Conservation (phyloP, 1,140 invertebrate genomes). For the Trichogramma pretiosum region DNA sequence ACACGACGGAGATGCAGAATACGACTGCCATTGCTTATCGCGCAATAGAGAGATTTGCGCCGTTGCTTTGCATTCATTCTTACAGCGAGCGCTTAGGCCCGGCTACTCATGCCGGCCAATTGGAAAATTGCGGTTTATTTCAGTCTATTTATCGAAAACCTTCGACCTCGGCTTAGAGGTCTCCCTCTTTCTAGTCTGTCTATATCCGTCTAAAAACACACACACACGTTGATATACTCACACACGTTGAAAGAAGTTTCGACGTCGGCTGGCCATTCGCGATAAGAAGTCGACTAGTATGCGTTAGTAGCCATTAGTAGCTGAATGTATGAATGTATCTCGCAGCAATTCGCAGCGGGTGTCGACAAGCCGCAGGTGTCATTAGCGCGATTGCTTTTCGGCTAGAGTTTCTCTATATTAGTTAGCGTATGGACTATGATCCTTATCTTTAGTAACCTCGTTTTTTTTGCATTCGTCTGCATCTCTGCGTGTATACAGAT, state of each 20-base stretch:
- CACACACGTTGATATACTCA: neutral
- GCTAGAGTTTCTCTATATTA: no score
- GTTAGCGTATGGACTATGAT: no score
- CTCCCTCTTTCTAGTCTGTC: neutral
- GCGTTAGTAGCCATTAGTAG: no score
- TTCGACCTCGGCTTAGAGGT: slow-evolving; percentile 12
- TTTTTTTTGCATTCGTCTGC: neutral
- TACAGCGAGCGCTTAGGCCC: no score
- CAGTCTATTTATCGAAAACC: slow-evolving; percentile 12
- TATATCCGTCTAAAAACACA: neutral
- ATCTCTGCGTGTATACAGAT: no score
- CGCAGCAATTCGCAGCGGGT: no score
- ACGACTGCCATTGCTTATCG: no score
- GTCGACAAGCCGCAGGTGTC: slow-evolving; percentile 14
- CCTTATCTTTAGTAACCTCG: no score
- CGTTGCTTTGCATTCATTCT: no score
- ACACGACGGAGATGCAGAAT: neutral
- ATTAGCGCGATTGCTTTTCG: slow-evolving; percentile 20
- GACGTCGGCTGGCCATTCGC: neutral
- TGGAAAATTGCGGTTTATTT: slow-evolving; percentile 18
- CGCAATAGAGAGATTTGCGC: slow-evolving; percentile 3
- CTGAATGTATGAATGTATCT: no score
- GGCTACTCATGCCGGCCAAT: no score
- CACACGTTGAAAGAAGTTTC: neutral
- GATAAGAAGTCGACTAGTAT: slow-evolving; percentile 12